Conservation (phyloP, 2,113 vertebrate species). For the Acinonyx jubatus region DNA sequence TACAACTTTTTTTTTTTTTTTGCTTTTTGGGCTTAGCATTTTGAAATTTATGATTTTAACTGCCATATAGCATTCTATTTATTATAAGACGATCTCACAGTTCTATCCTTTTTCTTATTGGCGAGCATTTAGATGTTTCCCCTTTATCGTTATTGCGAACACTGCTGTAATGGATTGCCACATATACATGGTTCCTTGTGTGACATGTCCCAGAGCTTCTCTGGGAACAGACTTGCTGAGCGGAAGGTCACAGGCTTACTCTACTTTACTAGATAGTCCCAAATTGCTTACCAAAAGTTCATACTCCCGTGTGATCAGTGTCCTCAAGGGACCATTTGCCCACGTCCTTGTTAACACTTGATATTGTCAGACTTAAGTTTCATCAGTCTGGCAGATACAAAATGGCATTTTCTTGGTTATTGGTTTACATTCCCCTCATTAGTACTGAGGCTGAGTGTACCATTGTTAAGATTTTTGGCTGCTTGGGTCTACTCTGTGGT, state of each 20-base stretch:
- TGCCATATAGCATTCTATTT: background rate
- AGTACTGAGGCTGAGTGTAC: background rate
- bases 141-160: background rate
- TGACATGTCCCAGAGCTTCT: background rate
- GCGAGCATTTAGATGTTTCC: background rate
- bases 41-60: background rate
- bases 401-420: background rate
- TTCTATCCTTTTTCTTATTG: background rate
- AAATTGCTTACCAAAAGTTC: background rate
- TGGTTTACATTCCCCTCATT: background rate
- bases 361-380: background rate
- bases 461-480: background rate
- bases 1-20: background rate
- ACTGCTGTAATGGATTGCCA: background rate
- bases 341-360: background rate
- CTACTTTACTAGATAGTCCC: background rate
- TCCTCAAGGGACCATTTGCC: background rate
- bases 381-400: background rate
- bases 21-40: background rate
- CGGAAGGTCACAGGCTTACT: background rate
- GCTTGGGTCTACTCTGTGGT: background rate
- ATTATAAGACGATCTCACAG: background rate
- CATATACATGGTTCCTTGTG: rapidly evolving
- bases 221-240: background rate
- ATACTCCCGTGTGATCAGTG: background rate